Evolutionary conservation across 2,113 vertebrate species (phyloP).

Genomic region (Choloepus hoffmanni): DNA sequence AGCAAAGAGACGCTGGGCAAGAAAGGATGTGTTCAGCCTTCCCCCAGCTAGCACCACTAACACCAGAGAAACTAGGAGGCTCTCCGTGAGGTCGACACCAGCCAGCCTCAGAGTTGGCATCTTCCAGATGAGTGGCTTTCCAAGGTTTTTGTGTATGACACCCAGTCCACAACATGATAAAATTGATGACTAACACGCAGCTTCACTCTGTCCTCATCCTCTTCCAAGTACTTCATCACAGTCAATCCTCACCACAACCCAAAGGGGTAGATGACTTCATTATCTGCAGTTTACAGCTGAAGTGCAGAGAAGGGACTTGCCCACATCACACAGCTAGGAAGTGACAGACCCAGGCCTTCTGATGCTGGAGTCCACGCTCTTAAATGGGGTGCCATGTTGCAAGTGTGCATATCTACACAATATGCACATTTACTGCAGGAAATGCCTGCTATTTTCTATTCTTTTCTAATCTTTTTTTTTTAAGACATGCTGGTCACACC

Average conservation of each 20-base stretch:
- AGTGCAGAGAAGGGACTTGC: background rate
- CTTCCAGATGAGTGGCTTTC: background rate
- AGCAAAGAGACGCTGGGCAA: background rate
- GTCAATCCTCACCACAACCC: background rate
- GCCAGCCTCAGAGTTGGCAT: background rate
- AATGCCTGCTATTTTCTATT: background rate
- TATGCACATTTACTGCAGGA: background rate
- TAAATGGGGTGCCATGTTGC: rapidly evolving
- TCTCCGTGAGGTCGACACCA: background rate
- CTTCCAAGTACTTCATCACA: background rate
- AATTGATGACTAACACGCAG: too few species aligned
- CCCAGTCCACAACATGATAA: too few species aligned
- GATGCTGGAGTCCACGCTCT: rapidly evolving
- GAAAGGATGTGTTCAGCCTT: background rate
- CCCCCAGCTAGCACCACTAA: background rate
- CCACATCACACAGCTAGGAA: background rate
- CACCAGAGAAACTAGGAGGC: background rate
- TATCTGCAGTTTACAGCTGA: background rate
- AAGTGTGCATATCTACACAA: background rate
- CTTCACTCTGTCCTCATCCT: too few species aligned
- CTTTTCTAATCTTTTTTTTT: background rate
- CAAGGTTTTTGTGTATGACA: too few species aligned
- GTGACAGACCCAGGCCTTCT: background rate
- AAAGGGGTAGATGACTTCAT: background rate
- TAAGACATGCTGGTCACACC: background rate